phyloP scores from a whole-genome alignment of 2,888 invertebrate species.

The Tanypteryx hageni region DNA sequence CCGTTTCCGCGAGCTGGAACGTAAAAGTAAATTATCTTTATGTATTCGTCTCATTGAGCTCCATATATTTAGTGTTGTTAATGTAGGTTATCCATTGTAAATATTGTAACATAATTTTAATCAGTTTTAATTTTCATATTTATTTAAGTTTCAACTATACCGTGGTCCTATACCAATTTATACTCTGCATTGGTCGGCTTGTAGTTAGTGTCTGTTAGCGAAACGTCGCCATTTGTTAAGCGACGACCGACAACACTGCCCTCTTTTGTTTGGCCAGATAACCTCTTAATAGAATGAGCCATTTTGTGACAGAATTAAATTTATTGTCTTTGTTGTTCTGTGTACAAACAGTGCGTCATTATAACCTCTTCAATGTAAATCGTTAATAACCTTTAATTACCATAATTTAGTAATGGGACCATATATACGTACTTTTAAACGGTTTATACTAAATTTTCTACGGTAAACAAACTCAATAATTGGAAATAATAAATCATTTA shows the following conservation, averaged over 20 bases:
- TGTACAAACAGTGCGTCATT: slow-evolving; percentile 35
- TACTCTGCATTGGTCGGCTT: neutral
- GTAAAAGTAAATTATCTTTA: neutral
- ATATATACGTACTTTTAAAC: no score
- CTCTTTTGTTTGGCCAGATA: slow-evolving; percentile 61
- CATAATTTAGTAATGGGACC: no score
- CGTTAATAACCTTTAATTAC: no score
- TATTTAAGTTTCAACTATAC: neutral
- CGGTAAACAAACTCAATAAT: no score
- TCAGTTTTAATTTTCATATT: neutral
- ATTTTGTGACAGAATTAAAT: slow-evolving; percentile 65
- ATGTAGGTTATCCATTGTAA: neutral
- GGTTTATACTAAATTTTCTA: no score
- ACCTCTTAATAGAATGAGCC: slow-evolving; percentile 63
- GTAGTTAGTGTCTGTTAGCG: neutral
- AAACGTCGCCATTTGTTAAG: slow-evolving; percentile 59
- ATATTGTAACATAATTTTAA: neutral
- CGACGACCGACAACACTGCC: slow-evolving; percentile 64
- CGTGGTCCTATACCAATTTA: neutral
- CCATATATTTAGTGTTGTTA: neutral
- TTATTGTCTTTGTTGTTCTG: slow-evolving; percentile 61
- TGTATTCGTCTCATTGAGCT: neutral
- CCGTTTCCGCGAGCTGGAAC: slow-evolving; percentile 18
- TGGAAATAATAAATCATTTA: no score
- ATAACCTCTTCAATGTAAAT: no score